Percentiles rank a stretch among this genome's conserved stretches.
phyloP scores from a whole-genome alignment of 1,140 invertebrate species.

The Theocolax elegans region DNA sequence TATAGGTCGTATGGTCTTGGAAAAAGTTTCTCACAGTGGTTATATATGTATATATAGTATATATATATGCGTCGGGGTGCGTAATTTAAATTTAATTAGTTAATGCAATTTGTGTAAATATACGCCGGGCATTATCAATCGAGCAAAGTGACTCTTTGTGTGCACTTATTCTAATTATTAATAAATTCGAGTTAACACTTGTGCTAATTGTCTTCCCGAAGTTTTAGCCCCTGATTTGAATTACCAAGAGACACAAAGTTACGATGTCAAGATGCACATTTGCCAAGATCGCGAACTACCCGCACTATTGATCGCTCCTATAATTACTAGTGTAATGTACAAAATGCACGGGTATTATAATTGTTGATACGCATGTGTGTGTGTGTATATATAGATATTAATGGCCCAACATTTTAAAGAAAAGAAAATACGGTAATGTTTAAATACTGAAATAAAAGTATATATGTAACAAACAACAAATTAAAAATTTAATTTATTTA shows the following conservation, averaged over 20 bases:
- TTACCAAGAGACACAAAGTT: slow-evolving; percentile 8
- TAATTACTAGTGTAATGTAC: slow-evolving; percentile 19
- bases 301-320: slow-evolving; percentile 20
- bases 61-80: too few species aligned
- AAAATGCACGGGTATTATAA: too few species aligned
- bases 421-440: too few species aligned
- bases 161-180: slow-evolving; percentile 4
- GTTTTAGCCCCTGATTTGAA: slow-evolving; percentile 10
- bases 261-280: slow-evolving; percentile 19
- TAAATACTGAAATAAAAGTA: too few species aligned
- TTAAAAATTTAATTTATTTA: too few species aligned
- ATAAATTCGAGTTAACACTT: slow-evolving; percentile 18
- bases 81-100: neutral
- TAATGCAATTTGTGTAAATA: neutral
- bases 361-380: too few species aligned
- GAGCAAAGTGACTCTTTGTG: neutral
- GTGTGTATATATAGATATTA: too few species aligned
- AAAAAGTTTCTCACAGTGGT: too few species aligned
- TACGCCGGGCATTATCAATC: neutral
- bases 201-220: slow-evolving; percentile 3
- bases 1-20: too few species aligned
- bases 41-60: too few species aligned
- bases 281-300: slow-evolving; percentile 18
- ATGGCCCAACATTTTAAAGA: too few species aligned
- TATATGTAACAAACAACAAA: too few species aligned